Evolutionary conservation across 2,888 invertebrate species (phyloP).

Genomic region (Diplolepis rosae): DNA sequence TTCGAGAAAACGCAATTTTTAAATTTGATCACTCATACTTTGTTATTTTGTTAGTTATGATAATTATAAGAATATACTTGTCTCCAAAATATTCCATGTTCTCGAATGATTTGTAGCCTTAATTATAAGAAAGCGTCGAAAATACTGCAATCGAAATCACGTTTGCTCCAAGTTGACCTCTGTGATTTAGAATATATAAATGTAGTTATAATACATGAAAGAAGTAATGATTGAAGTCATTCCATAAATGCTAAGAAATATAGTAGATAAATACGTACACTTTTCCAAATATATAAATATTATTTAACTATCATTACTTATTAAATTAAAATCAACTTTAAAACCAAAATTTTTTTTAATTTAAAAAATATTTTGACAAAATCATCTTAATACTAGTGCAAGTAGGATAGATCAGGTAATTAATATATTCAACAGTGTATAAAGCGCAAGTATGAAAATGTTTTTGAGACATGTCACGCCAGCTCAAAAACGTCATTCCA

Average conservation of each 20-base stretch:
- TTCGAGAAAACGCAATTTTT: background rate
- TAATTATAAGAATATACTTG: background rate
- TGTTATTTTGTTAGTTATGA: background rate
- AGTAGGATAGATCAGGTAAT: background rate
- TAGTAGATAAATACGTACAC: constrained; percentile 5
- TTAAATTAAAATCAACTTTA: background rate
- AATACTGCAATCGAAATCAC: constrained; percentile 13
- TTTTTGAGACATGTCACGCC: constrained; percentile 42
- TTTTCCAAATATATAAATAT: background rate
- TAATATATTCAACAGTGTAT: constrained; percentile 38
- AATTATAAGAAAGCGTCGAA: background rate
- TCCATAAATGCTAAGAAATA: constrained; percentile 25
- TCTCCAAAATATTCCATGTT: background rate
- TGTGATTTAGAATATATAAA: too few species aligned
- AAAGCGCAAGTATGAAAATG: constrained; percentile 34
- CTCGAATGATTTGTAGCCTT: background rate
- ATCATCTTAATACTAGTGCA: background rate
- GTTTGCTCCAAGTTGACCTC: constrained; percentile 17
- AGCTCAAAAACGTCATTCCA: constrained; percentile 67
- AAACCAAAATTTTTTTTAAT: background rate
- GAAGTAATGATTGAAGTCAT: constrained; percentile 16
- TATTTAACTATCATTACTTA: background rate
- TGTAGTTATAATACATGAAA: background rate
- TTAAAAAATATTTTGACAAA: background rate
- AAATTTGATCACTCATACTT: background rate